Conservation (phyloP, 2,113 vertebrate species). For the Protobothrops mucrosquamatus region DNA sequence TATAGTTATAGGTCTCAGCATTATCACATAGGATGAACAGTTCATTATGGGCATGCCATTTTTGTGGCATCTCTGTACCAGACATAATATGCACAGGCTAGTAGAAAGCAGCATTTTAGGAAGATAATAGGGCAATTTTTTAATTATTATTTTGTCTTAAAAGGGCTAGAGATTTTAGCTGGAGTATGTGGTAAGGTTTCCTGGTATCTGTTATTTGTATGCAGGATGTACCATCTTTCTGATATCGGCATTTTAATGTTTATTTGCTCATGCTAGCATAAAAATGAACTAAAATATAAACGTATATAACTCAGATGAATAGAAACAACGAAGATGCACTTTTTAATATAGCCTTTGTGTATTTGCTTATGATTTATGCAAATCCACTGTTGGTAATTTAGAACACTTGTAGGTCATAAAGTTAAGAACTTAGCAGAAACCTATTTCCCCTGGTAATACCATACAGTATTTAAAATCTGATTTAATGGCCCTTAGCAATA, state of each 20-base stretch:
- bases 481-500: constrained; percentile 18
- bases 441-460: constrained; percentile 33
- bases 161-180: background rate
- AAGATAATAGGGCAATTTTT: background rate
- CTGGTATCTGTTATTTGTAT: background rate
- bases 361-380: constrained; percentile 5
- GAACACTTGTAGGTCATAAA: constrained; percentile 1
- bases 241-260: background rate
- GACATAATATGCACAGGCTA: background rate
- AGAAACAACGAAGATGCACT: background rate
- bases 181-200: background rate
- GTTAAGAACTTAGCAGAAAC: constrained; percentile 14
- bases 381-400: constrained; percentile 13
- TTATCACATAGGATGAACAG: background rate
- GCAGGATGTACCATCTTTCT: background rate
- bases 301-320: background rate
- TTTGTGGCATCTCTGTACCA: background rate
- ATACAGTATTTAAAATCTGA: constrained; percentile 29
- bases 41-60: background rate
- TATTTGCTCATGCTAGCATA: background rate
- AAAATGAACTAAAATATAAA: background rate
- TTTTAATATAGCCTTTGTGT: background rate
- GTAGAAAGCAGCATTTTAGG: background rate
- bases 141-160: background rate
- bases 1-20: background rate